These are phyloP conservation scores for Crepidodera aurea DNA, from an alignment of 2,888 invertebrate species.

Conservation along the genomic window DNA sequence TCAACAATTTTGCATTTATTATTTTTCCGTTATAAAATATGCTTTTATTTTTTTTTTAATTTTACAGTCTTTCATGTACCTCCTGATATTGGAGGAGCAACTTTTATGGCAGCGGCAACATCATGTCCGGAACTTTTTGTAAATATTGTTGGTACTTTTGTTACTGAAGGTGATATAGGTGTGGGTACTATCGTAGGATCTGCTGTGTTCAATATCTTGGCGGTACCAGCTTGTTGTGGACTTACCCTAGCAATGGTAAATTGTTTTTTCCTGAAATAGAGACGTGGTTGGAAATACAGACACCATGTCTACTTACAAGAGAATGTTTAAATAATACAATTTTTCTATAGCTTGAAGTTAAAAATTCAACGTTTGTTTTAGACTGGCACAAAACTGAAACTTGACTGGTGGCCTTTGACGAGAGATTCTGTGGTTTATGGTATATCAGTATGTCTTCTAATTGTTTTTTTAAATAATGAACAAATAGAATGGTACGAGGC, in stretches of 20 bases:
- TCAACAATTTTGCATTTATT: no score
- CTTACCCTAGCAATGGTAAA: slow-evolving; percentile 15
- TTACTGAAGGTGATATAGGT: slow-evolving; percentile 24
- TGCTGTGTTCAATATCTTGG: slow-evolving; percentile 23
- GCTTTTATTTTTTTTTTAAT: no score
- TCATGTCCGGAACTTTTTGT: slow-evolving; percentile 24
- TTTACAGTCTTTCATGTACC: slow-evolving; percentile 22
- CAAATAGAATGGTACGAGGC: slow-evolving; percentile 26
- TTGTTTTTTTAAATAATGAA: slow-evolving; percentile 20
- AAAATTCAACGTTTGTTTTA: background rate
- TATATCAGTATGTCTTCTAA: slow-evolving; percentile 16
- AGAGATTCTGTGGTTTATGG: slow-evolving; percentile 23
- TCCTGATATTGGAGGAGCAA: slow-evolving; percentile 21
- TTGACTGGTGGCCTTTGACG: slow-evolving; percentile 22
- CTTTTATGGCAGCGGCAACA: slow-evolving; percentile 23
- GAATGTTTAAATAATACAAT: no score
- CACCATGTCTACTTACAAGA: no score
- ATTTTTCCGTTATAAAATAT: no score
- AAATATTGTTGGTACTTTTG: slow-evolving; percentile 23
- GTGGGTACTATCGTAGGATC: slow-evolving; percentile 24
- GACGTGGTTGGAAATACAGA: no score
- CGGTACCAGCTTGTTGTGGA: slow-evolving; percentile 20
- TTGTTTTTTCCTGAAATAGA: no score
- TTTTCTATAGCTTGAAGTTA: background rate
- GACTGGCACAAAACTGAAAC: slow-evolving; percentile 7